Conservation (phyloP, 2,888 invertebrate species). For the Hybos culiciformis region DNA sequence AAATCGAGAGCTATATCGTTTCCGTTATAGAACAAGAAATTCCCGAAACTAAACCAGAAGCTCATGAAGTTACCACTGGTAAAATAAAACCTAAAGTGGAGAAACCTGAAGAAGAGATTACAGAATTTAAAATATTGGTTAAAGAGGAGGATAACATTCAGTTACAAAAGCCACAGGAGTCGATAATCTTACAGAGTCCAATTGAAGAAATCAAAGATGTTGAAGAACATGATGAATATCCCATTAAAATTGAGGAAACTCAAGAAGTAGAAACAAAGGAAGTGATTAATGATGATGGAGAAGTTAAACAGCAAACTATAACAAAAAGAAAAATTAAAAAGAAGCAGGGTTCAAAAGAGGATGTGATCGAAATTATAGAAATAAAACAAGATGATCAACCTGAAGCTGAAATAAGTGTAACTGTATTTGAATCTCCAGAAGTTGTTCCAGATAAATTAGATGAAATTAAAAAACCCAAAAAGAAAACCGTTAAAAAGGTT, state of each 20-base stretch:
- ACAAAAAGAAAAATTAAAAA: constrained; percentile 32
- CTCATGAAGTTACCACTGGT: too few relatives aligned
- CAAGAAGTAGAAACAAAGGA: constrained; percentile 32
- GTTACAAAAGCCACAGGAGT: too few relatives aligned
- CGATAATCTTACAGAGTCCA: too few relatives aligned
- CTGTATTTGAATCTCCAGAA: constrained; percentile 21
- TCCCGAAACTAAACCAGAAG: constrained; percentile 21
- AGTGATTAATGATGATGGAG: constrained; percentile 27
- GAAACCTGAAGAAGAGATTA: too few relatives aligned
- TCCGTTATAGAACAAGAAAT: constrained; percentile 26
- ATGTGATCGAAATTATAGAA: constrained; percentile 35
- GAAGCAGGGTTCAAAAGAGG: constrained; percentile 33
- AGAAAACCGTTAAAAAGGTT: constrained; percentile 29
- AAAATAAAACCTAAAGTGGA: too few relatives aligned
- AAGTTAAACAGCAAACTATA: constrained; percentile 25
- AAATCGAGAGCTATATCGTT: constrained; percentile 26
- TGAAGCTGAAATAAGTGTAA: constrained; percentile 33
- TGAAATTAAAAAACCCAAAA: constrained; percentile 26
- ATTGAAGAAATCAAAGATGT: too few relatives aligned
- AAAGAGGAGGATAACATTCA: too few relatives aligned
- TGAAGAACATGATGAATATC: constrained; percentile 13
- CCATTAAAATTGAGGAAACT: constrained; percentile 24
- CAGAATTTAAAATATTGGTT: too few relatives aligned
- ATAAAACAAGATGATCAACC: constrained; percentile 34
- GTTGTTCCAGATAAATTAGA: constrained; percentile 7